Percentiles rank a stretch among this genome's conserved stretches.
Conservation (phyloP, 2,888 invertebrate species). For the Onchidella celtica region DNA sequence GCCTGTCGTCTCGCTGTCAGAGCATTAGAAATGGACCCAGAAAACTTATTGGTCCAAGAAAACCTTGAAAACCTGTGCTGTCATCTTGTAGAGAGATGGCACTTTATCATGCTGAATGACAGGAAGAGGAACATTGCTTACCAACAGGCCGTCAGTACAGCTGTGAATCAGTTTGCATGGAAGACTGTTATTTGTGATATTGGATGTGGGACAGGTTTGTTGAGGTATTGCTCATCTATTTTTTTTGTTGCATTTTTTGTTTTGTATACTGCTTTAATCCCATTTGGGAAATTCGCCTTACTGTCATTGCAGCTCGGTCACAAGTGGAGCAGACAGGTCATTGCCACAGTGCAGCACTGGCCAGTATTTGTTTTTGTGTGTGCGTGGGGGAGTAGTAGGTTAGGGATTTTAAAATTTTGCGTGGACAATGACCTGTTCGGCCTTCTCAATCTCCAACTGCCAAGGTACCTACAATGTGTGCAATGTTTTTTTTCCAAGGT, state of each 20-base stretch:
- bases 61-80: slow-evolving; percentile 87
- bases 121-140: slow-evolving; percentile 86
- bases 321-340: not conserved
- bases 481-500: too few relatives aligned
- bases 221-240: slow-evolving; percentile 80
- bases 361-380: not conserved
- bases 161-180: slow-evolving; percentile 80
- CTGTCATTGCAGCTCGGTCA: not conserved
- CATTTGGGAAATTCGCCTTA: not conserved
- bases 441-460: too few relatives aligned
- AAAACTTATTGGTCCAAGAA: too few relatives aligned
- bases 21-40: slow-evolving; percentile 21
- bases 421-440: too few relatives aligned
- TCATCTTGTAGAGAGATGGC: slow-evolving; percentile 88
- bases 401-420: too few relatives aligned
- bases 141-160: slow-evolving; percentile 84
- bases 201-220: slow-evolving; percentile 88
- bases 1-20: slow-evolving; percentile 4
- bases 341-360: not conserved
- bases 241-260: not conserved
- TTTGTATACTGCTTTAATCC: too few relatives aligned
- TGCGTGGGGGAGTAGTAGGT: not conserved
- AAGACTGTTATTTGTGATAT: slow-evolving; percentile 86
- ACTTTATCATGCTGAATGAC: slow-evolving; percentile 91
- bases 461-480: too few relatives aligned